Conservation (phyloP, 37 sponge, comb jelly and placozoan species). For the Agelas oroides region DNA sequence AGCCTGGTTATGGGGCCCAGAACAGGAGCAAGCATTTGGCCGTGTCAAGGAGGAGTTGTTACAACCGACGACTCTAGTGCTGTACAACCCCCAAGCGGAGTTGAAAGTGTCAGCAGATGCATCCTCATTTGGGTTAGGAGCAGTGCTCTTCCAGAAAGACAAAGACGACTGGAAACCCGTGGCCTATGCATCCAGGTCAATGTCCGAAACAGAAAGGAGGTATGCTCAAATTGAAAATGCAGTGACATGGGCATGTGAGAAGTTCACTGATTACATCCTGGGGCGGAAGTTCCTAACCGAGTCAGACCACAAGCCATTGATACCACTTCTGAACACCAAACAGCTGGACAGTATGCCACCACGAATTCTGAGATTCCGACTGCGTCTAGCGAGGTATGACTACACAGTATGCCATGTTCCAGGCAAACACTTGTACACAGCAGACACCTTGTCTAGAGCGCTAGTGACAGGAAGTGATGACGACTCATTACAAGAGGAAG, state of each 20-base stretch:
- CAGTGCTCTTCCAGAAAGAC: conserved; percentile 32
- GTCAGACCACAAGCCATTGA: conserved; percentile 50
- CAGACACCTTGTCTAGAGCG: conserved; percentile 37
- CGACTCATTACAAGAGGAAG: conserved; percentile 22
- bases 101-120: conserved; percentile 9
- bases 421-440: conserved; percentile 29
- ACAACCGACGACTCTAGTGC: neutral
- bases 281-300: conserved; percentile 29
- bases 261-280: conserved; percentile 13
- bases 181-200: neutral
- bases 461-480: neutral
- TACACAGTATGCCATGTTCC: conserved; percentile 17
- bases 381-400: conserved; percentile 17
- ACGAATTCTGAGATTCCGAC: conserved; percentile 20
- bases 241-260: conserved; percentile 39
- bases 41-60: conserved; percentile 32
- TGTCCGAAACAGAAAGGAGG: conserved; percentile 21
- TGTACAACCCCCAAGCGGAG: neutral
- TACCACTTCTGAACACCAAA: conserved; percentile 25
- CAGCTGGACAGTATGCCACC: conserved; percentile 22
- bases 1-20: conserved; percentile 58
- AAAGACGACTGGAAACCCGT: conserved; percentile 4
- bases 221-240: conserved; percentile 55
- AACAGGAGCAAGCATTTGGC: conserved; percentile 38
- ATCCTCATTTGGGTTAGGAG: conserved; percentile 41